A percentile compares a stretch with the other conserved stretches of the same genome.
Conservation (phyloP, 2,797 vertebrate species). For the Rhinogobio ventralis region DNA sequence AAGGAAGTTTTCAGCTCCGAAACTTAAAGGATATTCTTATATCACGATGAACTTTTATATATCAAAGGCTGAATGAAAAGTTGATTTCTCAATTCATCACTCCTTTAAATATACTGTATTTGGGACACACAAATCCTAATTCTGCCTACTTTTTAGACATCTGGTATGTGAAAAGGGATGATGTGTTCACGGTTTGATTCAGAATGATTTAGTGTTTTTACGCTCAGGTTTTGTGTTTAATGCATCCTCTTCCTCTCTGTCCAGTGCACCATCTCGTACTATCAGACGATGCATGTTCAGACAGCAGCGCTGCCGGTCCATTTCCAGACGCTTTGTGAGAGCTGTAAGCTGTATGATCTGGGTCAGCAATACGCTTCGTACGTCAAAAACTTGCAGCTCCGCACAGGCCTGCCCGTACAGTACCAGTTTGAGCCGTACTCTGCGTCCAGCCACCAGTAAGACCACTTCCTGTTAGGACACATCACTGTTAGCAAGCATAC, state of each 20-base stretch:
- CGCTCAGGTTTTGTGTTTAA: neutral
- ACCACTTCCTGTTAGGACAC: neutral
- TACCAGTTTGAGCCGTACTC: slow-evolving; percentile 90
- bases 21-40: no score
- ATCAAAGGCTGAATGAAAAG: no score
- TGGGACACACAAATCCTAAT: neutral
- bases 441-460: slow-evolving; percentile 74
- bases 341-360: slow-evolving; percentile 95
- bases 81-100: no score
- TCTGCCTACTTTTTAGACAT: neutral
- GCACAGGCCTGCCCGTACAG: slow-evolving; percentile 76
- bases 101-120: neutral
- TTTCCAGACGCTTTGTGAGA: slow-evolving; percentile 97
- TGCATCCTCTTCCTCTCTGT: neutral
- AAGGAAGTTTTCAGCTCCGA: no score
- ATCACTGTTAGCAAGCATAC: neutral
- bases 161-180: neutral
- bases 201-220: neutral
- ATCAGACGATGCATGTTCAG: slow-evolving; percentile 96
- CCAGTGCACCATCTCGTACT: slow-evolving; percentile 95
- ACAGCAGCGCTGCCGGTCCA: slow-evolving; percentile 90
- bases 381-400: slow-evolving; percentile 87
- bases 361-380: slow-evolving; percentile 93
- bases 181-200: neutral
- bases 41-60: no score